These are phyloP conservation scores for Pelochelys cantorii DNA, from an alignment of 2,797 vertebrate genomes.

Conservation along the genomic window DNA sequence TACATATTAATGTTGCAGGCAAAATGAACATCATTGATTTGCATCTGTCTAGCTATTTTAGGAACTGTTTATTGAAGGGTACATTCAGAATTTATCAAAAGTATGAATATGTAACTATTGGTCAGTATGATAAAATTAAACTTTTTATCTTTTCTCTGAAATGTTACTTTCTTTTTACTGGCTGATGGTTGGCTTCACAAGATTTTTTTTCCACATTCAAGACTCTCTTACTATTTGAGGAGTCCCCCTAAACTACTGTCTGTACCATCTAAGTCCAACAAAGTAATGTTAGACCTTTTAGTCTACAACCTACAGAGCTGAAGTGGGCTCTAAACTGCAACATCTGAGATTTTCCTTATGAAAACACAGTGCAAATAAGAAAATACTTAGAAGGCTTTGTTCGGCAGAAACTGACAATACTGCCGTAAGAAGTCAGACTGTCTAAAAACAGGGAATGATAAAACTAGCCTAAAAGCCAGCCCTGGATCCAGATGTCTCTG, in stretches of 20 bases:
- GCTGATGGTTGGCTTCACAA: neutral
- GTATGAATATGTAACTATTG: neutral
- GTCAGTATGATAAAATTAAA: constrained; percentile 2
- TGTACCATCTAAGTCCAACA: neutral
- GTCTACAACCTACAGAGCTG: neutral
- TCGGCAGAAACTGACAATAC: constrained; percentile 40
- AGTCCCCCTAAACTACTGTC: neutral
- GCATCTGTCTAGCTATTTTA: constrained; percentile 3
- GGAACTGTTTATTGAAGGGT: constrained; percentile 25
- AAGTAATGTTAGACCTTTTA: neutral
- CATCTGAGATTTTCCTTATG: neutral
- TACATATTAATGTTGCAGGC: neutral
- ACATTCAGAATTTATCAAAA: neutral
- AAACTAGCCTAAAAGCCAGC: constrained; percentile 35
- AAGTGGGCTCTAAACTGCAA: neutral
- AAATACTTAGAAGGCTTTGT: constrained; percentile 24
- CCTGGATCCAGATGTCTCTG: constrained; percentile 73
- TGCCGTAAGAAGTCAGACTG: constrained; percentile 44
- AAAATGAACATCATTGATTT: constrained; percentile 36
- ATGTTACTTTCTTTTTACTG: constrained; percentile 3
- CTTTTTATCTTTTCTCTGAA: constrained; percentile 32
- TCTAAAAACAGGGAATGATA: constrained; percentile 58
- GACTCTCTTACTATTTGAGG: neutral
- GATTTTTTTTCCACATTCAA: constrained; percentile 3
- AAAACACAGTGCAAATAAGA: constrained; percentile 27